phyloP scores from a whole-genome alignment of 2,888 invertebrate genomes.

The Mesoligia furuncula region DNA sequence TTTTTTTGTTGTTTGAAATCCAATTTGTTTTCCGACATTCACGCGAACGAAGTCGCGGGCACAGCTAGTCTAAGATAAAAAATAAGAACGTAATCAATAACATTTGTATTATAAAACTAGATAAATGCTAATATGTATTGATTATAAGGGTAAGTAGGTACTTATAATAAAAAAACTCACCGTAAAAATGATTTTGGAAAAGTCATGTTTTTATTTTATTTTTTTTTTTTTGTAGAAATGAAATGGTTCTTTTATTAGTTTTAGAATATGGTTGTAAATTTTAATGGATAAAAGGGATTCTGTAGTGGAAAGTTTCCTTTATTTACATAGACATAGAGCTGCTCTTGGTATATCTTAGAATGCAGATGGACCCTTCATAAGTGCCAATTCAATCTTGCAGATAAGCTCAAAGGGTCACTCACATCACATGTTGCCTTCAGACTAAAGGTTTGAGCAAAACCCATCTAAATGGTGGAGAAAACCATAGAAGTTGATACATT shows the following conservation, averaged over 20 bases:
- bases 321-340: neutral
- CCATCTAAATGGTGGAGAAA: neutral
- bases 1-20: too few species aligned
- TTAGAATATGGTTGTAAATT: neutral
- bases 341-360: neutral
- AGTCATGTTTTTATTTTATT: neutral
- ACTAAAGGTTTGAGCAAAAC: neutral
- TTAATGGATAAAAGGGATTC: neutral
- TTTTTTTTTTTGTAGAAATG: neutral
- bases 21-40: too few species aligned
- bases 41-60: too few species aligned
- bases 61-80: neutral
- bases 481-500: neutral
- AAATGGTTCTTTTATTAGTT: neutral
- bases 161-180: neutral
- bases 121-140: neutral
- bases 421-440: neutral
- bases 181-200: neutral
- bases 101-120: neutral
- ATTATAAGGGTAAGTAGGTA: too few species aligned
- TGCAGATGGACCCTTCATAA: neutral
- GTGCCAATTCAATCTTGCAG: neutral
- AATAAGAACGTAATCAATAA: neutral
- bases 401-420: constrained; percentile 15
- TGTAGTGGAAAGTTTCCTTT: neutral